Base-by-base conservation (phyloP, 2,113 vertebrate genomes). In the Ariopsis seemanni region DNA sequence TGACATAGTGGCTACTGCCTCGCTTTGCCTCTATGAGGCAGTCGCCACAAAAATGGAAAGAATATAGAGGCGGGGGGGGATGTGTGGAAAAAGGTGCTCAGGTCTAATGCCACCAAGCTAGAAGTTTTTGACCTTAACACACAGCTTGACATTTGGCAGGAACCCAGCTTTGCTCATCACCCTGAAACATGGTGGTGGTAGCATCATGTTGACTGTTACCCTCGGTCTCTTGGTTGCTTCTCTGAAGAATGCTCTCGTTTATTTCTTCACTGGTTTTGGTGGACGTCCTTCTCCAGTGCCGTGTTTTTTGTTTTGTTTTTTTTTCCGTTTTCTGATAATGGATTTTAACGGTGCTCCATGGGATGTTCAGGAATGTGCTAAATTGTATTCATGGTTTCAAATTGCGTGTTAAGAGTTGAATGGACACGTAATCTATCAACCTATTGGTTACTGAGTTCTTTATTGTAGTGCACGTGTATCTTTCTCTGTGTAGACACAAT, bases 401-500 rank as follows among this genome's bases (percentile, higher is more conserved):
- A 14, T 69, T 14, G n/a, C 34, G 4, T 72, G 17, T 48, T 72
- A 14, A 25, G 25, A n/a, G 5, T 62, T 27, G n/a, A 34, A 71
- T 3, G 2, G 69, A 17, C 30, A 1, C 2, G 8, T 18, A 9
- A 20, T 74, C 69, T 7, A 18, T 4, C 52, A 1, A 10, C 9
- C 17, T 3, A 5, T 30, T 52, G 83, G 4, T 50, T 42, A 5
- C 34, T 52, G 2, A 65, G 9, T 84, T 27, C 17, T 55, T 42
- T 75, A 50, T 75, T 77, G n/a, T 34, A 83, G 78, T 80, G 18
- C 79, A 14, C 48, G 34, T 82, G 55, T 65, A 14, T 62, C 5
- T 87, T 22, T 88, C 11, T 85, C 42, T 88, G 85, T 62, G 85
- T 89, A 86, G 55, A 87, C 74, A 60, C 72, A 20, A 25, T 53